Evolutionary conservation across 2,797 vertebrate genomes (phyloP), one percentile per base, ranked within the genome.

Genomic region (Trachops cirrhosus): DNA sequence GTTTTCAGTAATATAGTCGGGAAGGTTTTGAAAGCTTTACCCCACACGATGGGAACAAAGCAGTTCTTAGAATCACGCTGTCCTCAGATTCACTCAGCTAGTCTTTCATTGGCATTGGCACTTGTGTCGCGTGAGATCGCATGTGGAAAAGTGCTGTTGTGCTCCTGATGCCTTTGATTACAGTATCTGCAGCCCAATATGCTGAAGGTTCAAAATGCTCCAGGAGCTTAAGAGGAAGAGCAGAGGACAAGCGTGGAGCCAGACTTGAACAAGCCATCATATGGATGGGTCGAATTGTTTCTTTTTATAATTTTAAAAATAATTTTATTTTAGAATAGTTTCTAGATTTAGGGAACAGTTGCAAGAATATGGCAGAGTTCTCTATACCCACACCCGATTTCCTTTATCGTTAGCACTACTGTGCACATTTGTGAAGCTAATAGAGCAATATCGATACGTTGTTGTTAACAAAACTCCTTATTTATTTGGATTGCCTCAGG

Each of bases 281-380:
- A 19, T 18, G 26, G 37, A 7, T 50, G 78, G 64, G 64, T 57
- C 73, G 46, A 37, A 62, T 39, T 82, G 71, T 85, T 50, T 89
- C n/a, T 64, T 83, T 86, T 54, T 52, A 83, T 77, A 92, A 64
- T 77, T 95, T 64, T 59, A 93, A 54, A 89, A 75, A 89, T 78
- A 83, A 62, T 78, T 77, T 89, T 70, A 93, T 93, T 95, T 94
- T 86, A 54, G 39, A 87, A 90, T 92, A 59, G 26, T 37, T 62
- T 90, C 85, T 54, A 64, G 54, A 82, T 82, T 94, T 85, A 71
- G 8, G 48, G 54, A 89, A 64, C 78, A 78, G 62, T 78, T 96
- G n/a, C 50, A 84, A 73, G 86, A 86, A 82, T 73, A 68, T 86
- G 85, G 26, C 14, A 80, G 83, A 77, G 39, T 86, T 77, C 57